phyloP scores from a whole-genome alignment of 2,888 invertebrate species.

The Lacanobia wlatinum region DNA sequence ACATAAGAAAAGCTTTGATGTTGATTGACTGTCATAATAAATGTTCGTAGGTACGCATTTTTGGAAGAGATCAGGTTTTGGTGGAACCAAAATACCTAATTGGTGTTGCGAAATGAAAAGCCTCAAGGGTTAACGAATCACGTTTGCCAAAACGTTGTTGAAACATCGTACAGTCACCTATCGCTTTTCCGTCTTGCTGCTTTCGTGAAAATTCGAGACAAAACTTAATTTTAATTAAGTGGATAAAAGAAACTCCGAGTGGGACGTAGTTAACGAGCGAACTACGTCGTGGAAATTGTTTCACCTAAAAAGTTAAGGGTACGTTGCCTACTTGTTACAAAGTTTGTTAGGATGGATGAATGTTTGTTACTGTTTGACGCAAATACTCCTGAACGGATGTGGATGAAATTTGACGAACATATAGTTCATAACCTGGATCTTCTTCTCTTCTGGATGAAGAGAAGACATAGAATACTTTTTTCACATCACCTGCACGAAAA shows the following conservation, averaged over 20 bases:
- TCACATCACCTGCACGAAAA: too few relatives aligned
- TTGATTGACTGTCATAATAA: too few relatives aligned
- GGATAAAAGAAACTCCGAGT: constrained; percentile 5
- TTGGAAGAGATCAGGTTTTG: constrained; percentile 1
- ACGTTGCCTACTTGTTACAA: too few relatives aligned
- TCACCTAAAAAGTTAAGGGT: background rate
- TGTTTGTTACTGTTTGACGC: too few relatives aligned
- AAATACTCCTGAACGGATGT: too few relatives aligned
- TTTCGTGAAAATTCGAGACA: constrained; percentile 23
- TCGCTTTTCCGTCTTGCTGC: background rate
- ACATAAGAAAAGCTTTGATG: background rate
- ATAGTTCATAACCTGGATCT: too few relatives aligned
- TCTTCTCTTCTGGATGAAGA: too few relatives aligned
- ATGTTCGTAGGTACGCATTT: background rate
- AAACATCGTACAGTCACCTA: background rate
- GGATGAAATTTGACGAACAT: background rate
- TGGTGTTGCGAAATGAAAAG: background rate
- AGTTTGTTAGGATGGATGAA: too few relatives aligned
- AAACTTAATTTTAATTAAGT: constrained; percentile 11
- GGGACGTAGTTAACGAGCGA: constrained; percentile 12
- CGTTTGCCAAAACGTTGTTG: constrained; percentile 1
- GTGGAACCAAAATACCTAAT: constrained; percentile 1
- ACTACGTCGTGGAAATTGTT: constrained; percentile 20
- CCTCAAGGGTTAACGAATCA: constrained; percentile 19
- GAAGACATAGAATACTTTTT: too few relatives aligned